phyloP scores from a whole-genome alignment of 2,113 vertebrate species.

The Elaphurus davidianus region DNA sequence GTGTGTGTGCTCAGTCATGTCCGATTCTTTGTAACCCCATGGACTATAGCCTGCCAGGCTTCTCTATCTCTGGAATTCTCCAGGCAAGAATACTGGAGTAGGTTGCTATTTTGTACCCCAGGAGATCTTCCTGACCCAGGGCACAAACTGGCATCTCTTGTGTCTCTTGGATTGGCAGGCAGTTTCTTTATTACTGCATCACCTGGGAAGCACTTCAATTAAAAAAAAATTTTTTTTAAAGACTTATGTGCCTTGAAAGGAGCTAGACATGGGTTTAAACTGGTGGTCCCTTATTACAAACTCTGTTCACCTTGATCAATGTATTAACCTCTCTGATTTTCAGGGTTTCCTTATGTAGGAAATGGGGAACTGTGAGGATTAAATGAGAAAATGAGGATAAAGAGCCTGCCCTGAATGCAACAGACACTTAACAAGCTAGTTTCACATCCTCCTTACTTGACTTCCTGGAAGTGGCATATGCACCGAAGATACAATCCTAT shows the following conservation, averaged over 20 bases:
- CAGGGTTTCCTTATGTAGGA: neutral
- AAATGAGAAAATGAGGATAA: neutral
- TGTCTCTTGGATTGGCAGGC: neutral
- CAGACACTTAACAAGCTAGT: neutral
- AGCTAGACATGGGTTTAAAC: neutral
- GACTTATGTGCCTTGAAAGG: rapidly evolving
- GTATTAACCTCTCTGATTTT: neutral
- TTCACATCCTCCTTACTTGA: neutral
- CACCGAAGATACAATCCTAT: neutral
- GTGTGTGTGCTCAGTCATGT: neutral
- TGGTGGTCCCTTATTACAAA: neutral
- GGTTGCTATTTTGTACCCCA: neutral
- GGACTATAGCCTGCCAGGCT: neutral
- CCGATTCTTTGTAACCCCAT: neutral
- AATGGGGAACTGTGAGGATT: neutral
- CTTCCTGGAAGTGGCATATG: neutral
- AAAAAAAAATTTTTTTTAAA: neutral
- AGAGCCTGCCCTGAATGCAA: neutral
- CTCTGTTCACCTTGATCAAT: neutral
- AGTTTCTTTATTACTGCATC: neutral
- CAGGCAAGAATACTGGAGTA: neutral
- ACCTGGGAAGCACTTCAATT: neutral
- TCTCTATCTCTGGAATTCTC: neutral
- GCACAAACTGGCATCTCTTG: neutral
- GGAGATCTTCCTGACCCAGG: neutral